A percentile compares a stretch with the other conserved stretches of the same genome.
Conservation (phyloP, 35 echinoderm and acorn worm species). For the Patiria miniata region DNA sequence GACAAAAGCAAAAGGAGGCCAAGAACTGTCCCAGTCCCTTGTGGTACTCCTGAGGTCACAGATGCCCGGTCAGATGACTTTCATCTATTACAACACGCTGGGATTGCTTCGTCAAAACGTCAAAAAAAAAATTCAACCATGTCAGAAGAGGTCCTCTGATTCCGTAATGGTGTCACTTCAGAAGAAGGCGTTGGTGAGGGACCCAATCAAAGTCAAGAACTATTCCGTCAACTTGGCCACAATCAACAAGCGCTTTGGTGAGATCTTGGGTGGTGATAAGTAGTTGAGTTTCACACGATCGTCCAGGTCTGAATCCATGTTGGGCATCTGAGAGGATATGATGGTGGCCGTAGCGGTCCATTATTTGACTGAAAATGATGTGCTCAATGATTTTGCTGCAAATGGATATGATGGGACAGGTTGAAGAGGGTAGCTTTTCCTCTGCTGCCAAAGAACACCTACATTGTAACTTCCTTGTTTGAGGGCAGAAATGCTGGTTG, state of each 20-base stretch:
- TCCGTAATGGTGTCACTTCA: conserved; percentile 35
- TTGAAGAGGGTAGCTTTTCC: too few relatives aligned
- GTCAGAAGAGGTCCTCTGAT: too few relatives aligned
- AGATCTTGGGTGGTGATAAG: too few relatives aligned
- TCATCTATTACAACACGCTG: conserved; percentile 55
- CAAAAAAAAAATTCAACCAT: too few relatives aligned
- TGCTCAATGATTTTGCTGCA: conserved; percentile 33
- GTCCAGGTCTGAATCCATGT: conserved; percentile 12
- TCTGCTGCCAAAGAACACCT: too few relatives aligned
- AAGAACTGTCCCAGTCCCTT: conserved; percentile 69
- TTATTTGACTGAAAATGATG: conserved; percentile 37
- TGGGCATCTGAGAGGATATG: conserved; percentile 22
- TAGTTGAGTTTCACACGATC: conserved; percentile 48
- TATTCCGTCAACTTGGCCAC: conserved; percentile 22
- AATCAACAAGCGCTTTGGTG: not conserved
- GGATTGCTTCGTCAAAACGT: conserved; percentile 32
- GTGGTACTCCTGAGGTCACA: conserved; percentile 62
- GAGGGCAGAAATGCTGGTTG: too few relatives aligned
- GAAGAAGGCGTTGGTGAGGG: conserved; percentile 61
- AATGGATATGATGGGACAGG: conserved; percentile 42
- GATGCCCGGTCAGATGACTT: conserved; percentile 30
- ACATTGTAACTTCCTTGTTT: too few relatives aligned
- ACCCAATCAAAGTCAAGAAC: conserved; percentile 68
- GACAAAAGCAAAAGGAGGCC: conserved; percentile 58
- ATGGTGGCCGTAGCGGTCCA: too few relatives aligned